phyloP scores from a whole-genome alignment of 1,140 invertebrate species.

The Lineus longissimus region DNA sequence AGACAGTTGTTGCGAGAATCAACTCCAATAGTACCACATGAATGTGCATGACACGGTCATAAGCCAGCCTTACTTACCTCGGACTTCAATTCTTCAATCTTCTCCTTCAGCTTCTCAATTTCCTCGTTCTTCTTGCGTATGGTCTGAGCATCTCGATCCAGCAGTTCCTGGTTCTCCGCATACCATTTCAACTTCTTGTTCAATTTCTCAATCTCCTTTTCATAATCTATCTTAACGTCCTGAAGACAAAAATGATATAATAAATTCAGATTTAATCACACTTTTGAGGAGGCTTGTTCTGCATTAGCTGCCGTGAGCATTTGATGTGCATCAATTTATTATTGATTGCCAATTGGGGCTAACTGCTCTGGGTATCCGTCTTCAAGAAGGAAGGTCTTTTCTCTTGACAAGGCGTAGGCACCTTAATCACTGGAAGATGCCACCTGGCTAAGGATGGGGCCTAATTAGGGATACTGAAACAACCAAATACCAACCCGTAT shows the following conservation, averaged over 20 bases:
- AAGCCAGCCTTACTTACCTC: slow-evolving; percentile 29
- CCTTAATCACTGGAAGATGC: too few relatives aligned
- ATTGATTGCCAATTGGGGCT: too few relatives aligned
- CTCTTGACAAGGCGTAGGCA: too few relatives aligned
- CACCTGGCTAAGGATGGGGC: too few relatives aligned
- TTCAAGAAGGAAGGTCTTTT: too few relatives aligned
- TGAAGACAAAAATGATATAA: slow-evolving; percentile 18
- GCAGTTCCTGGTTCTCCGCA: slow-evolving; percentile 47
- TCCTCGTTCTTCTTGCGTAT: slow-evolving; percentile 39
- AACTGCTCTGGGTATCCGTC: too few relatives aligned
- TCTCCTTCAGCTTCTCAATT: slow-evolving; percentile 39
- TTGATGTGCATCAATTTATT: background rate
- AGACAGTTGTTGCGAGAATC: too few relatives aligned
- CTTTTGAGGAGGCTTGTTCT: background rate
- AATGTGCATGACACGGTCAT: background rate
- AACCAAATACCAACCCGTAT: background rate
- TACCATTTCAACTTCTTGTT: slow-evolving; percentile 48
- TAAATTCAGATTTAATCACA: too few relatives aligned
- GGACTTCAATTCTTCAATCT: slow-evolving; percentile 40
- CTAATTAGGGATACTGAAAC: background rate
- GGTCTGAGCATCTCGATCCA: slow-evolving; percentile 37
- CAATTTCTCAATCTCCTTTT: slow-evolving; percentile 38
- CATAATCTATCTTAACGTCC: slow-evolving; percentile 35
- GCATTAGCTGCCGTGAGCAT: background rate
- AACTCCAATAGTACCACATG: too few relatives aligned